A percentile compares a stretch with the other conserved stretches of the same genome.
These are phyloP conservation scores for Sebastes goodei DNA, from an alignment of 2,797 vertebrate genomes.

Conservation along the genomic window DNA sequence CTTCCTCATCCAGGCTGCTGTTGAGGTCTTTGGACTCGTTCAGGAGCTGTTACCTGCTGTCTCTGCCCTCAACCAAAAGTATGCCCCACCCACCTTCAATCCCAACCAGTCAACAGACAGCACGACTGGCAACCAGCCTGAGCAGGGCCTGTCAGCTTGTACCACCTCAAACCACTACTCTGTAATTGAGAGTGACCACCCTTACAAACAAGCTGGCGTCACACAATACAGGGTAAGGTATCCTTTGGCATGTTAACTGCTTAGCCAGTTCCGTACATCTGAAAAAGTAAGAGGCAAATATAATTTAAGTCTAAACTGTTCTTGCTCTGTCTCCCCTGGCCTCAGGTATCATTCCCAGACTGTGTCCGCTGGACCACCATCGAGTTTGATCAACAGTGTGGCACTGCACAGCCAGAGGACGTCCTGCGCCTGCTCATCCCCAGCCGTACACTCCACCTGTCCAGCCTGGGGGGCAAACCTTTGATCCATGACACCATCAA, in stretches of 20 bases:
- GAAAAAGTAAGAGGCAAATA: background rate
- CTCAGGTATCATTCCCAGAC: conserved; percentile 95
- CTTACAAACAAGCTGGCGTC: conserved; percentile 95
- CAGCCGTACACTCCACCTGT: conserved; percentile 88
- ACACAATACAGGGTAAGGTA: conserved; percentile 92
- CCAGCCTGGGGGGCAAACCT: conserved; percentile 90
- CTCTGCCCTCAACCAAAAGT: conserved; percentile 98
- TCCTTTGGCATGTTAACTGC: background rate
- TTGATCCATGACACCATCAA: conserved; percentile 94
- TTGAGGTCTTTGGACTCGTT: conserved; percentile 97
- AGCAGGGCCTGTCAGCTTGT: conserved; percentile 95
- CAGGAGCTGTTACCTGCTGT: conserved; percentile 96
- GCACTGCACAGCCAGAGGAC: conserved; percentile 98
- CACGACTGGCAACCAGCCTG: conserved; percentile 96
- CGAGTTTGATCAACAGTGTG: conserved; percentile 96
- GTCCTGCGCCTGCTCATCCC: conserved; percentile 95
- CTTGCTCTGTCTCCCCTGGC: background rate
- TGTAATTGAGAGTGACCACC: conserved; percentile 96
- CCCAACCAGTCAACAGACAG: conserved; percentile 99
- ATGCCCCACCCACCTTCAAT: conserved; percentile 96
- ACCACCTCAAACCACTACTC: conserved; percentile 98
- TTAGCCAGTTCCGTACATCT: background rate
- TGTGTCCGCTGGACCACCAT: conserved; percentile 97
- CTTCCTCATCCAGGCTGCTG: conserved; percentile 88
- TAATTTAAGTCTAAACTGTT: background rate